These are phyloP conservation scores for Xylophagus ater DNA, from an alignment of 2,888 invertebrate genomes.

Conservation along the genomic window DNA sequence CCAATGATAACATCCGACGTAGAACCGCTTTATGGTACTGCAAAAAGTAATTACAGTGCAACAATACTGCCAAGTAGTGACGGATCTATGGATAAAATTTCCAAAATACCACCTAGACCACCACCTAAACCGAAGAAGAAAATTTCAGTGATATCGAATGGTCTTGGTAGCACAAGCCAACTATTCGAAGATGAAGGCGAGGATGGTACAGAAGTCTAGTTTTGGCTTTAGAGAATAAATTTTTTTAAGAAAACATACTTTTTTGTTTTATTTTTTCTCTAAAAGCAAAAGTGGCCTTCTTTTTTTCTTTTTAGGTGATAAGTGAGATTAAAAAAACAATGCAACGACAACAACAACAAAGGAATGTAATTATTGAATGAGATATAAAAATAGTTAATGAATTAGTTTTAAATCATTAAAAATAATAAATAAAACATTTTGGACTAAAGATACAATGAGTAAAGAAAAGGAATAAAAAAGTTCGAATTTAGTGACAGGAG, in stretches of 20 bases:
- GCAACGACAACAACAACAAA: background rate
- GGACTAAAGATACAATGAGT: conserved; percentile 12
- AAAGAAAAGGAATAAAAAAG: conserved; percentile 12
- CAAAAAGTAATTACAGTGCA: conserved; percentile 27
- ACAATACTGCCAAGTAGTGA: conserved; percentile 29
- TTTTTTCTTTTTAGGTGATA: background rate
- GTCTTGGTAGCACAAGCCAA: conserved; percentile 50
- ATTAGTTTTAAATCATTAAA: background rate
- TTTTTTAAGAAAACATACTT: background rate
- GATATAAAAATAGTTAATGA: background rate
- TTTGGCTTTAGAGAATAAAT: background rate
- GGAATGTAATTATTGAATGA: background rate
- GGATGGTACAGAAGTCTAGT: conserved; percentile 75
- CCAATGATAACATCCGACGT: conserved; percentile 28
- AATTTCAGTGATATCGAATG: conserved; percentile 43
- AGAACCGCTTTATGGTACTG: conserved; percentile 33
- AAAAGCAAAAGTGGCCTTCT: background rate
- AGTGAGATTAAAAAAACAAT: background rate
- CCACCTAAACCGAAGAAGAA: conserved; percentile 77
- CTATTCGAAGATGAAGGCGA: conserved; percentile 80
- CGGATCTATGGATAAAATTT: conserved; percentile 25
- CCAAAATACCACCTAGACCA: conserved; percentile 71
- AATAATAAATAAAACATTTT: conserved; percentile 10
- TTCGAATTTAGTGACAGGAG: conserved; percentile 33
- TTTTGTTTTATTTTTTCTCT: background rate